Conservation (phyloP, 2,888 invertebrate genomes). For the Melinaea marsaeus region DNA sequence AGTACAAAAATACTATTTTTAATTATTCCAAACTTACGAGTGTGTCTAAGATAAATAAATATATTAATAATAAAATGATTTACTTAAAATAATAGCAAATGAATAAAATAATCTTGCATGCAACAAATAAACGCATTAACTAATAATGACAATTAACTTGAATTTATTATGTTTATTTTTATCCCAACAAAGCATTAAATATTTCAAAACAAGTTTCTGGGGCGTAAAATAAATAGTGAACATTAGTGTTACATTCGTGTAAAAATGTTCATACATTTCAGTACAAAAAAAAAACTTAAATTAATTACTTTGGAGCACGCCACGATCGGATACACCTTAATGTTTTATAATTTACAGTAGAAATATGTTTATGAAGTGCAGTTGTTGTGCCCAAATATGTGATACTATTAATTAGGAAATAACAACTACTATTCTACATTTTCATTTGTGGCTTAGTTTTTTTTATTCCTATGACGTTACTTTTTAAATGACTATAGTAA, state of each 20-base stretch:
- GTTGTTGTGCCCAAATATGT: neutral
- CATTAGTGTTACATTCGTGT: constrained; percentile 26
- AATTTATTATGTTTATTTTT: constrained; percentile 3
- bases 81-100: too few relatives aligned
- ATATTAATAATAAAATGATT: too few relatives aligned
- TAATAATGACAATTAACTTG: constrained; percentile 1
- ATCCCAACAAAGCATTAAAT: constrained; percentile 6
- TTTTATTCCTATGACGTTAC: too few relatives aligned
- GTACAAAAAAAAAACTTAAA: constrained; percentile 14
- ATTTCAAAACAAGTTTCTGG: constrained; percentile 20
- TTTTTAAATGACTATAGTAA: too few relatives aligned
- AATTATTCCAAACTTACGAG: constrained; percentile 10
- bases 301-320: constrained; percentile 25
- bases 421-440: neutral
- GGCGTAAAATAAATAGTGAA: constrained; percentile 25
- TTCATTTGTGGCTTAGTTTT: neutral
- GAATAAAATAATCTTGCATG: neutral
- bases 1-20: constrained; percentile 54
- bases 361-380: constrained; percentile 3
- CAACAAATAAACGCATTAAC: neutral
- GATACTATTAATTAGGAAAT: neutral
- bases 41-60: neutral
- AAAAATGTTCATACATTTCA: constrained; percentile 26
- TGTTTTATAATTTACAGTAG: constrained; percentile 9
- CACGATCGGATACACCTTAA: constrained; percentile 15